A percentile compares a stretch with the other conserved stretches of the same genome.
Evolutionary conservation across 2,113 vertebrate genomes (phyloP).

Genomic region (Myotis yumanensis): DNA sequence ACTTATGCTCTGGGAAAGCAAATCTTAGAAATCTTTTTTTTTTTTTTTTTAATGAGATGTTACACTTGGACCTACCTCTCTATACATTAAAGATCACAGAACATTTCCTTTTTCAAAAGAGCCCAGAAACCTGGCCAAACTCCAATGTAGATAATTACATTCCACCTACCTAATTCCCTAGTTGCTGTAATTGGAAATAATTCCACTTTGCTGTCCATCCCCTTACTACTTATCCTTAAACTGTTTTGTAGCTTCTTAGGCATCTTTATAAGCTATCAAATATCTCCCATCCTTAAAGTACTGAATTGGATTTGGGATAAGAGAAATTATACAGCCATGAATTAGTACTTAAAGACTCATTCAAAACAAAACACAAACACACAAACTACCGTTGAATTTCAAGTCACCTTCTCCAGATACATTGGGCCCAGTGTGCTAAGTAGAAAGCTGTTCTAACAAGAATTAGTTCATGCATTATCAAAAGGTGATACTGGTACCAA

Average conservation of each 20-base stretch:
- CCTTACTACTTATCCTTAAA: slow-evolving; percentile 20
- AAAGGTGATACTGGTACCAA: not conserved
- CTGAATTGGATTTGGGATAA: not conserved
- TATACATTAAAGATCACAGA: slow-evolving; percentile 67
- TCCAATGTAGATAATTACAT: slow-evolving; percentile 71
- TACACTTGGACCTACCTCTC: slow-evolving; percentile 64
- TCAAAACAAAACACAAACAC: not conserved
- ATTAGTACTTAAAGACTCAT: not conserved
- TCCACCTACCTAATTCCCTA: slow-evolving; percentile 73
- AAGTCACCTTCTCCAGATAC: not conserved
- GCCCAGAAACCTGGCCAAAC: slow-evolving; percentile 64
- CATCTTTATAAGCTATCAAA: not conserved
- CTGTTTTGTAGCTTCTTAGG: slow-evolving; percentile 9
- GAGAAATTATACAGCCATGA: not conserved
- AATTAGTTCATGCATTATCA: not conserved
- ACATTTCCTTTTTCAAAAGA: not conserved
- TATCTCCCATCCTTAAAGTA: not conserved
- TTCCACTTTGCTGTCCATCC: slow-evolving; percentile 8
- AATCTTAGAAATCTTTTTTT: slow-evolving; percentile 39
- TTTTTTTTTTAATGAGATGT: slow-evolving; percentile 52
- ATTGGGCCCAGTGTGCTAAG: not conserved
- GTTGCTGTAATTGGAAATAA: slow-evolving; percentile 68
- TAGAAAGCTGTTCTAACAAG: not conserved
- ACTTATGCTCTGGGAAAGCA: slow-evolving; percentile 31
- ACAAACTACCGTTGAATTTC: not conserved